Conservation (phyloP, 2,888 invertebrate genomes). For the Tetranychus piercei region DNA sequence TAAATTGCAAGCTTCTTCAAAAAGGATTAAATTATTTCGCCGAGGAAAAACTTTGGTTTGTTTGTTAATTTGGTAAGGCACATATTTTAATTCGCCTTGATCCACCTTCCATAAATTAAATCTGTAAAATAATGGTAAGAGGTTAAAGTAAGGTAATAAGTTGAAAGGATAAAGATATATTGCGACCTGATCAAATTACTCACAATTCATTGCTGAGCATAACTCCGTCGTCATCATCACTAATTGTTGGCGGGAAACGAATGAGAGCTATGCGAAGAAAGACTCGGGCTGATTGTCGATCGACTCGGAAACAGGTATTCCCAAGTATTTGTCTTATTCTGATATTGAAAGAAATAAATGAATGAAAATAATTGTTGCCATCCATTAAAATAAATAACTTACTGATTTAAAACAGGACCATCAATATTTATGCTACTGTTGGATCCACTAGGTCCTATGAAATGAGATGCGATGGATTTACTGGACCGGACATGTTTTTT, state of each 20-base stretch:
- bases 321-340: conserved; percentile 23
- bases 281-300: conserved; percentile 31
- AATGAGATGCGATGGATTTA: conserved; percentile 18
- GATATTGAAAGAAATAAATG: conserved; percentile 8
- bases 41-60: conserved; percentile 32
- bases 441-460: not conserved
- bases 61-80: conserved; percentile 32
- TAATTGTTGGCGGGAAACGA: conserved; percentile 33
- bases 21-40: conserved; percentile 33
- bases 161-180: too few relatives aligned
- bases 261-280: conserved; percentile 36
- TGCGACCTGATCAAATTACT: not conserved
- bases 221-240: conserved; percentile 30
- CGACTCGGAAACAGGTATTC: conserved; percentile 31
- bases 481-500: conserved; percentile 32
- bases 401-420: not conserved
- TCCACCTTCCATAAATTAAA: conserved; percentile 35
- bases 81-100: conserved; percentile 35
- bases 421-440: not conserved
- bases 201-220: conserved; percentile 14
- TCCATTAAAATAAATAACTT: not conserved
- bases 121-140: conserved; percentile 14
- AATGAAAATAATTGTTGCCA: conserved; percentile 2
- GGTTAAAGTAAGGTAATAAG: not conserved
- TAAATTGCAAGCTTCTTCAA: conserved; percentile 29